phyloP scores from a whole-genome alignment of 2,888 invertebrate genomes.

The Scrobipalpa costella region DNA sequence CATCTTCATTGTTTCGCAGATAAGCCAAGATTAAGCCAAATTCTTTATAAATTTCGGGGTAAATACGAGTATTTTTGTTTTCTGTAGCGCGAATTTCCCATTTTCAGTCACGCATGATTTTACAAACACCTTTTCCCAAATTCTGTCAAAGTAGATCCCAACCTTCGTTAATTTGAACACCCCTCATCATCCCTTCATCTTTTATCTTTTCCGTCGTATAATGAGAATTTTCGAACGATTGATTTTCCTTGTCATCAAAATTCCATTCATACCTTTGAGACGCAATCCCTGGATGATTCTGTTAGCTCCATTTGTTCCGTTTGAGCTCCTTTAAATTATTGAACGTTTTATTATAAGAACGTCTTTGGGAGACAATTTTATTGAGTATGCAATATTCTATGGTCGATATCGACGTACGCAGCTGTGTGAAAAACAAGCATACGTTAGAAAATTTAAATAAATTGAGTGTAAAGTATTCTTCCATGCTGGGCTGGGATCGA shows the following conservation, averaged over 20 bases:
- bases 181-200: too few species aligned
- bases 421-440: too few species aligned
- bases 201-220: not conserved
- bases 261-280: not conserved
- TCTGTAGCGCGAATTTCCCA: too few species aligned
- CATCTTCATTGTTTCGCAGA: too few species aligned
- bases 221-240: conserved; percentile 3
- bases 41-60: too few species aligned
- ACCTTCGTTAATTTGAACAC: not conserved
- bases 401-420: too few species aligned
- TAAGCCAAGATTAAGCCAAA: too few species aligned
- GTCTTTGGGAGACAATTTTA: not conserved
- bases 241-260: conserved; percentile 5
- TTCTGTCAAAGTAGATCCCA: not conserved
- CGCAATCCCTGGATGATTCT: not conserved
- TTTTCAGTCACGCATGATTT: not conserved
- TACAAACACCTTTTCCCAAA: not conserved
- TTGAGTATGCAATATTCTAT: too few species aligned
- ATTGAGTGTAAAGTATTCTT: too few species aligned
- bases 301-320: not conserved
- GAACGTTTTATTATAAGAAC: not conserved
- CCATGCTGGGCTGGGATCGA: too few species aligned
- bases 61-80: too few species aligned
- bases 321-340: not conserved
- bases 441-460: too few species aligned